Evolutionary conservation across 2,797 vertebrate species (phyloP).

Genomic region (Rhinichthys osculus): DNA sequence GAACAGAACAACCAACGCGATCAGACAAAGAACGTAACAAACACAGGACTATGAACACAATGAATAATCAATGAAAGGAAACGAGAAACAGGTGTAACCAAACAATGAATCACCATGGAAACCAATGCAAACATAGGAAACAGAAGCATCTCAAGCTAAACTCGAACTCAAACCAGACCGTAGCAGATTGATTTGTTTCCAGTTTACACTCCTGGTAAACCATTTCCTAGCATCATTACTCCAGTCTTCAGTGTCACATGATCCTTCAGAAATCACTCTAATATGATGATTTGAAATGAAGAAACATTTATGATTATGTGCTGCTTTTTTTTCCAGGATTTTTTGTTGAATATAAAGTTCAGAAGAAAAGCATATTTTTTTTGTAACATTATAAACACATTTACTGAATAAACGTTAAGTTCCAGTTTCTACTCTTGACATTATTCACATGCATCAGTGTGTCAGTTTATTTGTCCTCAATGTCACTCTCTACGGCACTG

Average conservation of each 20-base stretch:
- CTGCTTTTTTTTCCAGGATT: neutral
- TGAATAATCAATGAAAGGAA: too few relatives aligned
- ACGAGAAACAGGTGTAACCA: too few relatives aligned
- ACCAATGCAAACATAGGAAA: too few relatives aligned
- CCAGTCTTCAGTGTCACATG: neutral
- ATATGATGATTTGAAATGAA: neutral
- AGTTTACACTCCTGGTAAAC: too few relatives aligned
- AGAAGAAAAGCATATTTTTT: neutral
- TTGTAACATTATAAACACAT: neutral
- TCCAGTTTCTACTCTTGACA: neutral
- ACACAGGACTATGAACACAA: neutral
- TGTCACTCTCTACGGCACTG: neutral
- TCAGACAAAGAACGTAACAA: neutral
- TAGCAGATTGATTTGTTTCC: too few relatives aligned
- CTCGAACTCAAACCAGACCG: too few relatives aligned
- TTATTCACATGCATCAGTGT: slow-evolving; percentile 9
- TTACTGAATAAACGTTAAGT: neutral
- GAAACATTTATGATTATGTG: neutral
- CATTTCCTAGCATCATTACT: too few relatives aligned
- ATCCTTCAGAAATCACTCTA: neutral
- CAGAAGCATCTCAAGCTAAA: too few relatives aligned
- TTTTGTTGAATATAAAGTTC: neutral
- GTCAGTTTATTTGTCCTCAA: slow-evolving; percentile 1
- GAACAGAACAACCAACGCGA: neutral
- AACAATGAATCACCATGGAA: too few relatives aligned